Evolutionary conservation across 2,113 vertebrate genomes (phyloP).

Genomic region (Gorsachius goisagi): DNA sequence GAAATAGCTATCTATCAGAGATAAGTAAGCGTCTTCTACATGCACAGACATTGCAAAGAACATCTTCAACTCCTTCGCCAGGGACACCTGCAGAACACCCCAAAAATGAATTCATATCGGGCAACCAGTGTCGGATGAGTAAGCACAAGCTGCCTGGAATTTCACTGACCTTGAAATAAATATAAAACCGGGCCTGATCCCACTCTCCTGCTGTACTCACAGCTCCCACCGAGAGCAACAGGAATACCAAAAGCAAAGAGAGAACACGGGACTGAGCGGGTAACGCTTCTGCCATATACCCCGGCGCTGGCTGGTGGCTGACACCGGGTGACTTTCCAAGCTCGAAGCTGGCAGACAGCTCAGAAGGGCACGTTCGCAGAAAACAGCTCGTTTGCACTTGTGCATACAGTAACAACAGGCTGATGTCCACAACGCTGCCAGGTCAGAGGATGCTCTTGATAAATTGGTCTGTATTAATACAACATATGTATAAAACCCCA

Average conservation of each 20-base stretch:
- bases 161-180: neutral
- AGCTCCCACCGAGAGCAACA: neutral
- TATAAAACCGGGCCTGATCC: neutral
- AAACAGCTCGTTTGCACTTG: neutral
- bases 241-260: neutral
- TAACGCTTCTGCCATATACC: neutral
- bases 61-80: neutral
- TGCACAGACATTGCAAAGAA: neutral
- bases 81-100: neutral
- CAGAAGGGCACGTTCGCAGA: neutral
- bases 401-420: neutral
- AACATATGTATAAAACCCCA: neutral
- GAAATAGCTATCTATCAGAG: neutral
- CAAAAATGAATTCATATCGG: rapidly evolving
- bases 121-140: neutral
- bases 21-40: neutral
- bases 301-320: neutral
- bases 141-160: neutral
- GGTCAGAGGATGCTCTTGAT: neutral
- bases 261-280: neutral
- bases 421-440: neutral
- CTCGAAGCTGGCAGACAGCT: neutral
- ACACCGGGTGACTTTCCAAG: neutral
- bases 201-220: neutral
- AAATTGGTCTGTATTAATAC: neutral